A percentile compares a stretch with the other conserved stretches of the same genome.
phyloP scores from a whole-genome alignment of 2,113 vertebrate genomes.

The Dipodomys merriami region DNA sequence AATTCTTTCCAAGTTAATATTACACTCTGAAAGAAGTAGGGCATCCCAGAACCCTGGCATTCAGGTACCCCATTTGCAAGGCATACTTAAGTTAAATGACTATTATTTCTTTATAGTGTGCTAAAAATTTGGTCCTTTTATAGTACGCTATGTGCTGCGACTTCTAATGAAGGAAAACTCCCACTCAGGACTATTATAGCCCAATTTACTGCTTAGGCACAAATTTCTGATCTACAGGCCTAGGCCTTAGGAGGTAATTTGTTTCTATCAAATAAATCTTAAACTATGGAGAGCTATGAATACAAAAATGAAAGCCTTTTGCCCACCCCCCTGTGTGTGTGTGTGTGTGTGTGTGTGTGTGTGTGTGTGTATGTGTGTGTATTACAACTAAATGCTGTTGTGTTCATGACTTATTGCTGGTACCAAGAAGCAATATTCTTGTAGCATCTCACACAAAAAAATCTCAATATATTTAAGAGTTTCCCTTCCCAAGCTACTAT shows the following conservation, averaged over 20 bases:
- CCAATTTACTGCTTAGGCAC: constrained; percentile 66
- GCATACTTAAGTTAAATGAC: constrained; percentile 41
- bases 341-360: background rate
- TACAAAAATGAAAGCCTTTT: background rate
- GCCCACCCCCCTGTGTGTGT: too few species aligned
- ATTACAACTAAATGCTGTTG: background rate
- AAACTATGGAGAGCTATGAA: background rate
- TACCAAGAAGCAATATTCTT: background rate
- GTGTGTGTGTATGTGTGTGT: background rate
- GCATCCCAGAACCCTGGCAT: background rate
- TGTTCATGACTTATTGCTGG: background rate
- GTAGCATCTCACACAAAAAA: background rate
- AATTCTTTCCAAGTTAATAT: background rate
- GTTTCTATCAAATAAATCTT: constrained; percentile 71
- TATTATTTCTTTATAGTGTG: constrained; percentile 63
- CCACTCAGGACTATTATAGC: constrained; percentile 68
- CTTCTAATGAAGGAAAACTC: constrained; percentile 61
- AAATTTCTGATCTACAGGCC: constrained; percentile 62
- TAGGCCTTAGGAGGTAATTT: constrained; percentile 72
- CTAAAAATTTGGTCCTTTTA: constrained; percentile 54
- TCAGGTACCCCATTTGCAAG: background rate
- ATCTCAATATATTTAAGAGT: background rate
- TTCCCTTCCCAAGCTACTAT: background rate
- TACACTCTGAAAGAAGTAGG: background rate
- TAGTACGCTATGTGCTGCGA: background rate